Evolutionary conservation across 1,140 invertebrate genomes (phyloP), one percentile per base, ranked within the genome.

Genomic region (Artemia franciscana): DNA sequence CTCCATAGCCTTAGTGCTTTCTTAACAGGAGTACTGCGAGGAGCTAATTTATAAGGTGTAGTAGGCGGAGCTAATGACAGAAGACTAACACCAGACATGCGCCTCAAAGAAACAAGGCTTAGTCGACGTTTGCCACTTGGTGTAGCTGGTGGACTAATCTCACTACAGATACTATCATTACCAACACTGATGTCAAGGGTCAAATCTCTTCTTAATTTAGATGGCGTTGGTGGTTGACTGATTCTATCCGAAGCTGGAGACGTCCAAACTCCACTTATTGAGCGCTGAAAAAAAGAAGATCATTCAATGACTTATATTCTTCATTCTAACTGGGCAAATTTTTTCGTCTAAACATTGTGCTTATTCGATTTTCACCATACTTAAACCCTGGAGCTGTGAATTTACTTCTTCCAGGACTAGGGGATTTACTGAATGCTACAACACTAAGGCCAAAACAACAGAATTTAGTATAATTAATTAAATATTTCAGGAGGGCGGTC

Each of bases 1-100:
- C 67, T 39, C 72, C 72, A 5, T 72, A 65, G 60, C 70, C 73
- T n/a, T 67, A 65, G 25, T 70, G 56, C 71, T 72, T 73, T 61
- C 71, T 73, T 30, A 21, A 56, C 30, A 7, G 64, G 60, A 1
- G 64, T 62, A 3, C 62, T 65, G 15, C 57, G 62, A n/a, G 57
- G 56, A 24, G 64, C 60, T 26, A 60, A 62, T 5, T 60, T 21
- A 57, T 65, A 65, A 4, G 64, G 64, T 25, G 64, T 65, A 5
- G 59, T 21, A 26, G 58, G 65, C 25, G 65, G 57, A n/a, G 59
- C 39, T 18, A 27, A 51, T 7, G 30, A 61, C n/a, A 56, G 5
- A 2, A 61, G 23, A 5, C 15, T 26, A 18, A 58, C 27, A 27
- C 25, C 63, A n/a, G 60, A 61, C 24, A 64, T 25, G 23, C 63